Evolutionary conservation across 2,888 invertebrate species (phyloP), one percentile per base, ranked within the genome.

Genomic region (Campaea margaritaria): DNA sequence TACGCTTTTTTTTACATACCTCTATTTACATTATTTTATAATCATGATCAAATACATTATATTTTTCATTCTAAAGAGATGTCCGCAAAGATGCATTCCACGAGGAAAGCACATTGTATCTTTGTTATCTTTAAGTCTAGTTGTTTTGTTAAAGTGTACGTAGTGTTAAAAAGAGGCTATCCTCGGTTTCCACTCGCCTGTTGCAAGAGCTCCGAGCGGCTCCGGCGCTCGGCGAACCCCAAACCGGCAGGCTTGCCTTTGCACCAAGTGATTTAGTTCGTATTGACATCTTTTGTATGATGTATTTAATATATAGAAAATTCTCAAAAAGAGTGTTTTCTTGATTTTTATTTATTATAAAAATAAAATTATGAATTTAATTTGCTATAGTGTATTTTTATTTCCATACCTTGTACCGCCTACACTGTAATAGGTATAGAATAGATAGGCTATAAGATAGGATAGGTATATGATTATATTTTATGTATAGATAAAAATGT

Each of bases 221-320:
- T 13, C 46, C 65, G 70, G 74, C 62, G 67, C 75, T 72, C 76
- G 78, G 76, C 80, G 73, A 74, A 78, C 82, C 82, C 79, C 81
- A 73, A 80, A 87, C 87, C 89, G 87, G 86, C 86, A 87, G 91
- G 90, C 91, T 92, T 91, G 91, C 92, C 92, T 90, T 91, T 89
- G 91, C 93, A 92, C 91, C 91, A 92, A 92, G 93, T 93, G 92
- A 92, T 91, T 93, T 91, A 91, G 91, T 92, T 91, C 87, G 87
- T 91, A 91, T 87, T 83, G 85, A 89, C 91, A 91, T 91, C 91
- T 91, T 91, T 91, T 92, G 91, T 92, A 92, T 89, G 91, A 90
- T 91, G 91, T 92, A 91, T 92, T 91, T 91, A 89, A 87, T 89
- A 88, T 87, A 89, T 78, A 77, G 89, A 79, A 88, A 88, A 89